Percentiles rank a stretch among this genome's conserved stretches.
Evolutionary conservation across 2,113 vertebrate genomes (phyloP).

Genomic region (Coptodon bakossiorum): DNA sequence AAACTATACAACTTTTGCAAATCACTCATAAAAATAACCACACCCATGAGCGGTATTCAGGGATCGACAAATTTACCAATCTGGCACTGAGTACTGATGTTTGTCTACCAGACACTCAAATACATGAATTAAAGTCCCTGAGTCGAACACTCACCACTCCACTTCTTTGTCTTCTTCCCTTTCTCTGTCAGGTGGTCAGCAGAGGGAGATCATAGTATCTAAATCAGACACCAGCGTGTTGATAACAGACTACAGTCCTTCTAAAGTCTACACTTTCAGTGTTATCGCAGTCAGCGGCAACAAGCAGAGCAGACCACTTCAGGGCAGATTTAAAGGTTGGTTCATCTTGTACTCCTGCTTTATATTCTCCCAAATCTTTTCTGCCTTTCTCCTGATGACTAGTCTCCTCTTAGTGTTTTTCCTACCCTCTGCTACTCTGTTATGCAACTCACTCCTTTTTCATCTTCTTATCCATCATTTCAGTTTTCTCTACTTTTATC

Average conservation of each 20-base stretch:
- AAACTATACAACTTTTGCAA: not conserved
- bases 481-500: not conserved
- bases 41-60: not conserved
- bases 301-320: constrained; percentile 67
- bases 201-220: constrained; percentile 62
- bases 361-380: not conserved
- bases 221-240: constrained; percentile 65
- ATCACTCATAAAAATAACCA: not conserved
- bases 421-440: not conserved
- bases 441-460: not conserved
- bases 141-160: constrained; percentile 39
- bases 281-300: constrained; percentile 66
- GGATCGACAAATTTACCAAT: not conserved
- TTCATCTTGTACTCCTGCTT: not conserved
- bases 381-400: not conserved
- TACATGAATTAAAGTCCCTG: not conserved
- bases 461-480: not conserved
- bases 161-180: not conserved
- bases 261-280: constrained; percentile 61
- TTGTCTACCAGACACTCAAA: not conserved
- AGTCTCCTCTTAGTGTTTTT: not conserved
- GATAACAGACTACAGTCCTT: constrained; percentile 68
- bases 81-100: not conserved
- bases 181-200: constrained; percentile 54
- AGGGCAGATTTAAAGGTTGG: constrained; percentile 66